phyloP scores from a whole-genome alignment of 2,888 invertebrate genomes.

The Silvanus unidentatus region DNA sequence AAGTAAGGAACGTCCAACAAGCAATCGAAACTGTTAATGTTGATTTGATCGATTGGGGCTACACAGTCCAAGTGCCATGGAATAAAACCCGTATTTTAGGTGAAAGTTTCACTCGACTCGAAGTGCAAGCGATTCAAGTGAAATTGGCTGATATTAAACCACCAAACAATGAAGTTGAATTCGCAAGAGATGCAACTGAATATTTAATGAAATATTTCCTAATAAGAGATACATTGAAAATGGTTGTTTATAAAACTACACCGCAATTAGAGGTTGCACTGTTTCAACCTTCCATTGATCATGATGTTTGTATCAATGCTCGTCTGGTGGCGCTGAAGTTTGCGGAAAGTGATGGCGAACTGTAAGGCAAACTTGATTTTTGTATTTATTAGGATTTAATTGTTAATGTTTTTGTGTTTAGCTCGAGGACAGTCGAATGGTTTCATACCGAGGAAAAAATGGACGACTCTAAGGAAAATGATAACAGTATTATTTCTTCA shows the following conservation, averaged over 20 bases:
- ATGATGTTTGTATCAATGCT: constrained; percentile 50
- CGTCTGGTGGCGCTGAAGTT: constrained; percentile 48
- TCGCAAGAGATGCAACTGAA: constrained; percentile 39
- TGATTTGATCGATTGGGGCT: constrained; percentile 61
- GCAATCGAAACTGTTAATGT: constrained; percentile 51
- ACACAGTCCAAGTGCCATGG: constrained; percentile 48
- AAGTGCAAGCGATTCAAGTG: constrained; percentile 44
- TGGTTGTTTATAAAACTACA: constrained; percentile 39
- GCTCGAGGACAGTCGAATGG: constrained; percentile 43
- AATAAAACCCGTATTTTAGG: constrained; percentile 49
- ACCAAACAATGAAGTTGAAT: constrained; percentile 33
- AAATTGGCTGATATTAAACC: constrained; percentile 48
- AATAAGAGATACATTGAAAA: constrained; percentile 37
- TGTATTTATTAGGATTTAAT: not conserved
- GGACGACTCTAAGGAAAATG: constrained; percentile 18
- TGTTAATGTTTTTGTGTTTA: constrained; percentile 18
- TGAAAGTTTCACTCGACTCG: constrained; percentile 32
- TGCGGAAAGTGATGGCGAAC: constrained; percentile 49
- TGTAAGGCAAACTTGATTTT: no score
- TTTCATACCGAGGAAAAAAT: constrained; percentile 35
- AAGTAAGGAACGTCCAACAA: constrained; percentile 47
- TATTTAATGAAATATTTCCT: constrained; percentile 41
- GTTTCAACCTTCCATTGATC: constrained; percentile 37
- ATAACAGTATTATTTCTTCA: constrained; percentile 17
- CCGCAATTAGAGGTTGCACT: constrained; percentile 42